Percentiles rank a stretch among this genome's conserved stretches.
Evolutionary conservation across 1,140 invertebrate species (phyloP).

Genomic region (Anadara kagoshimensis): DNA sequence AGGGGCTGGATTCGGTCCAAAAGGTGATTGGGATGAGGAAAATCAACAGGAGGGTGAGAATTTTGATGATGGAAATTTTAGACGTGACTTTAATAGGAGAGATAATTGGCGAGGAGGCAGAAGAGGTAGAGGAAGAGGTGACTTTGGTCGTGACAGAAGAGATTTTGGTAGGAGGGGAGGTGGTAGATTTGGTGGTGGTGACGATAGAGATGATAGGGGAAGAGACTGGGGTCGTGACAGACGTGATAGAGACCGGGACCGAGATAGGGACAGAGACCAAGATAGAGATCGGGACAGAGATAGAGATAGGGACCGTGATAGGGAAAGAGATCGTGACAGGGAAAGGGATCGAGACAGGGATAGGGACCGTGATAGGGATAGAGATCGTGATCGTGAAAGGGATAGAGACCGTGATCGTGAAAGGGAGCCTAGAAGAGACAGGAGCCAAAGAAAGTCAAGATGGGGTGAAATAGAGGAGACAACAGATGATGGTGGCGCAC

Average conservation of each 20-base stretch:
- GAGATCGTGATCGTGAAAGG: not conserved
- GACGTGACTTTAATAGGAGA: constrained; percentile 24
- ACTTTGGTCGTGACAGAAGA: constrained; percentile 17
- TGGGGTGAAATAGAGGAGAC: constrained; percentile 35
- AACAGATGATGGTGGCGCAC: constrained; percentile 5
- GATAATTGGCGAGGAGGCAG: constrained; percentile 12
- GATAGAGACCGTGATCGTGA: constrained; percentile 7
- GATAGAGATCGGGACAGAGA: constrained; percentile 11
- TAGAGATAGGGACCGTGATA: constrained; percentile 29
- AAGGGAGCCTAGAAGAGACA: constrained; percentile 7
- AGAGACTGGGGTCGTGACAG: constrained; percentile 22
- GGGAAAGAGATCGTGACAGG: not conserved
- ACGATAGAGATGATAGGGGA: constrained; percentile 15
- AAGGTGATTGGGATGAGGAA: constrained; percentile 26
- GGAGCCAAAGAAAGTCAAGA: constrained; percentile 15
- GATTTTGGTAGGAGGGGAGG: constrained; percentile 7
- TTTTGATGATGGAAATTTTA: constrained; percentile 1
- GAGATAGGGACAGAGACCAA: constrained; percentile 30
- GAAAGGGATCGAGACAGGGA: constrained; percentile 5
- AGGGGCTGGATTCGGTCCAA: not conserved
- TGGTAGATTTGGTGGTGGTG: constrained; percentile 8
- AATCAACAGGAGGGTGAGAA: constrained; percentile 16
- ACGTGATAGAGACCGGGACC: constrained; percentile 13
- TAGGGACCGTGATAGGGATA: constrained; percentile 2
- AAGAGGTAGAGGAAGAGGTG: constrained; percentile 21